Conservation (phyloP, 2,113 vertebrate species). For the Ptilorrhoa leucosticta region DNA sequence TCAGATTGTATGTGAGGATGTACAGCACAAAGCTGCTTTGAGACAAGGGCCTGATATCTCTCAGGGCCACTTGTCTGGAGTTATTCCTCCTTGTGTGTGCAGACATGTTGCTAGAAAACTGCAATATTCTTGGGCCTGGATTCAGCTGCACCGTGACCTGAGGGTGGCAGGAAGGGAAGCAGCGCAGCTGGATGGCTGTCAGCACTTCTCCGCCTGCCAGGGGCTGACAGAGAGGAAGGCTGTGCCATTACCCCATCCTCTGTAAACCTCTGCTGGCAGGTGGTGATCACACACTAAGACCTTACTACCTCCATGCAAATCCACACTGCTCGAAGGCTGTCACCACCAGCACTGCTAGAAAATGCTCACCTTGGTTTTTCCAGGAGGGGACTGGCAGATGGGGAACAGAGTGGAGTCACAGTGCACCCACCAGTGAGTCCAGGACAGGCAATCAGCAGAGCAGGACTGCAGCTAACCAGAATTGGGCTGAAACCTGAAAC, state of each 20-base stretch:
- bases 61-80: neutral
- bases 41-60: neutral
- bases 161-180: neutral
- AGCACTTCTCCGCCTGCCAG: neutral
- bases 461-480: neutral
- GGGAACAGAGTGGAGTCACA: neutral
- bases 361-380: neutral
- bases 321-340: neutral
- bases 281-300: neutral
- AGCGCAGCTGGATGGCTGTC: neutral
- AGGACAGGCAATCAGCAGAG: neutral
- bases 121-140: accelerated
- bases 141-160: neutral
- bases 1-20: neutral
- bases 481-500: neutral
- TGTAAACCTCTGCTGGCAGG: neutral
- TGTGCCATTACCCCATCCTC: neutral
- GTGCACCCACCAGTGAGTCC: neutral
- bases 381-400: neutral
- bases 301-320: neutral
- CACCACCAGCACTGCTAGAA: neutral
- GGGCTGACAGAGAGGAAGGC: neutral
- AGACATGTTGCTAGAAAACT: neutral
- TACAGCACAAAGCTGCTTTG: neutral
- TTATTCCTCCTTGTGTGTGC: neutral